Conservation (phyloP, 1,140 invertebrate species). For the Drosophila chauvacae region DNA sequence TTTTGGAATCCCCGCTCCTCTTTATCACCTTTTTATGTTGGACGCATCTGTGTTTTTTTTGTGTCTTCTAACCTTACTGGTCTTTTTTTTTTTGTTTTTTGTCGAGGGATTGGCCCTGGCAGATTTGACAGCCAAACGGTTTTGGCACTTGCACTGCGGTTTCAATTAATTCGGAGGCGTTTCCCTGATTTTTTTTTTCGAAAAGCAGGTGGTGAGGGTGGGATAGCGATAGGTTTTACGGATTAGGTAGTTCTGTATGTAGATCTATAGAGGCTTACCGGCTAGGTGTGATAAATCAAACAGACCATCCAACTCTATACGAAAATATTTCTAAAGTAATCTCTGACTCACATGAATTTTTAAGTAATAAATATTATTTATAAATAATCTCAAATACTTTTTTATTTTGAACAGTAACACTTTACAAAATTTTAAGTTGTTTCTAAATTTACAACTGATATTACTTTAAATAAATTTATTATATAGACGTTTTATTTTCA, state of each 20-base stretch:
- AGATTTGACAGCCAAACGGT: constrained; percentile 58
- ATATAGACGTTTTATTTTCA: neutral
- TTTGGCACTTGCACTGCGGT: constrained; percentile 71
- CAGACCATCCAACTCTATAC: neutral
- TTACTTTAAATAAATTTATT: neutral
- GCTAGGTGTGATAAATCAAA: constrained; percentile 3
- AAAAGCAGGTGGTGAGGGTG: constrained; percentile 5
- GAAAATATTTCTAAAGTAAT: neutral
- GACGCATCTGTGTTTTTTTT: no score
- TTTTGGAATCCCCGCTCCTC: no score
- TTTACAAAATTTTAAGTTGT: neutral
- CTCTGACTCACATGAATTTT: neutral
- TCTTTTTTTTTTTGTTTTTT: constrained; percentile 40
- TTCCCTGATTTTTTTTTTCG: constrained; percentile 12
- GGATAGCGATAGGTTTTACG: constrained; percentile 1
- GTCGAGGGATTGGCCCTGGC: constrained; percentile 36
- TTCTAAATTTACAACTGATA: neutral
- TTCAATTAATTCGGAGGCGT: constrained; percentile 78
- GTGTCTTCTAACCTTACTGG: constrained; percentile 15
- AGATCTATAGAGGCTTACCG: constrained; percentile 33
- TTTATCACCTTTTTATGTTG: no score
- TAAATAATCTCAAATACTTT: neutral
- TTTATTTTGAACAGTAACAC: neutral
- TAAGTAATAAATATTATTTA: no score
- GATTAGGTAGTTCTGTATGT: constrained; percentile 5